Evolutionary conservation across 2,888 invertebrate species (phyloP), one percentile per base, ranked within the genome.

Genomic region (Agriopis leucophaearia): DNA sequence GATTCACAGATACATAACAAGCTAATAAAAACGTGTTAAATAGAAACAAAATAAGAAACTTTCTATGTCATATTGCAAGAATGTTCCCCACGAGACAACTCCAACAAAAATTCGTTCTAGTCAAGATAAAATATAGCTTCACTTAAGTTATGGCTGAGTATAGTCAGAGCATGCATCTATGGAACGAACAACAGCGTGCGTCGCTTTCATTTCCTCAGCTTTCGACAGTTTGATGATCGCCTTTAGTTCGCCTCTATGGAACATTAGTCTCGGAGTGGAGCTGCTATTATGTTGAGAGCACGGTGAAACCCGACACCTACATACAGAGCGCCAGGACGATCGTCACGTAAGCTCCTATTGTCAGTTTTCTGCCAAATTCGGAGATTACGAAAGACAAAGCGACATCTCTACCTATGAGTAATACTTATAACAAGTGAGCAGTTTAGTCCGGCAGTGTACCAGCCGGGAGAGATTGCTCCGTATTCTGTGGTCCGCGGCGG

Each of bases 291-390:
- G 52, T 62, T 35, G 40, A 64, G 60, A 67, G 67, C 58, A n/a
- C 55, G 64, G 68, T 55, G 60, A 68, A 68, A 64, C 68, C 68
- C 68, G 50, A 59, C 48, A 63, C 63, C 63, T 63, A 64, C 58
- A 63, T 60, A 3, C 51, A 13, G 42, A 27, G 27, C 27, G 27
- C 27, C 57, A 58, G 54, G 54, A 58, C 66, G 64, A 54, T 27
- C 5, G 42, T 60, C 64, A 56, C 59, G 54, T 42, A 36, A 63
- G 58, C 58, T 27, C 18, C 35, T 3, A 51, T n/a, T 8, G 50
- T 66, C 56, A 12, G 62, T 48, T 57, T 67, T 58, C 66, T 57
- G 52, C 52, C 62, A 63, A 66, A 63, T n/a, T 54, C 44, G 36
- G 36, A 51, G 50, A 60, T 66, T 66, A 38, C 66, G 66, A 50